Percentiles rank a stretch among this genome's conserved stretches.
These are phyloP conservation scores for Brachionus rubens DNA, from an alignment of 1,140 invertebrate species.

Conservation along the genomic window DNA sequence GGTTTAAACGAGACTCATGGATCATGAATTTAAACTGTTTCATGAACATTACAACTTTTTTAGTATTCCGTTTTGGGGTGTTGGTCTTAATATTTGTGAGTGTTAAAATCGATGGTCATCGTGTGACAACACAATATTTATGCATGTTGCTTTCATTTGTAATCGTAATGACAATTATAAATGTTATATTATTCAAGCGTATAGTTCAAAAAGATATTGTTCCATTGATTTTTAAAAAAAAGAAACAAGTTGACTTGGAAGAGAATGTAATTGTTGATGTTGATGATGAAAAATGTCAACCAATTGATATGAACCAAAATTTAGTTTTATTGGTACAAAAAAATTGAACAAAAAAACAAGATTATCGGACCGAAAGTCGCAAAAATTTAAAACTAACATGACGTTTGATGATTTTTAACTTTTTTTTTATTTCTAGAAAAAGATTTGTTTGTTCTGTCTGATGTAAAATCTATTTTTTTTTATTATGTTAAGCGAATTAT, in stretches of 20 bases:
- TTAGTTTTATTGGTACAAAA: neutral
- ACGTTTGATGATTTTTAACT: too few relatives aligned
- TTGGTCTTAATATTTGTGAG: neutral
- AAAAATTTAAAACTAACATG: too few relatives aligned
- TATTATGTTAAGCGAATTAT: too few relatives aligned
- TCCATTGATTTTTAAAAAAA: neutral
- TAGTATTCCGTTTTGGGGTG: constrained; percentile 32
- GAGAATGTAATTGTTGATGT: neutral
- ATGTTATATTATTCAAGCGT: constrained; percentile 39
- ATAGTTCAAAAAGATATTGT: neutral
- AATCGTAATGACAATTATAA: constrained; percentile 10
- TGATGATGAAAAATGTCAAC: neutral
- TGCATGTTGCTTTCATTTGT: neutral
- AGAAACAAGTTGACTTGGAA: neutral
- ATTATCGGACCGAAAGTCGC: too few relatives aligned
- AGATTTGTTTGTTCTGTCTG: too few relatives aligned
- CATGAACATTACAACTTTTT: constrained; percentile 1
- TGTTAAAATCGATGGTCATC: constrained; percentile 22
- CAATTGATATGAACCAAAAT: neutral
- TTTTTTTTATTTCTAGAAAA: too few relatives aligned
- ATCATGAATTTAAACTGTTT: neutral
- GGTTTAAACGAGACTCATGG: neutral
- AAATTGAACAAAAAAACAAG: neutral
- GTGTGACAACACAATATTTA: constrained; percentile 9
- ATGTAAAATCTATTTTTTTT: too few relatives aligned